Conservation (phyloP, 2,113 vertebrate genomes). For the Struthio camelus region DNA sequence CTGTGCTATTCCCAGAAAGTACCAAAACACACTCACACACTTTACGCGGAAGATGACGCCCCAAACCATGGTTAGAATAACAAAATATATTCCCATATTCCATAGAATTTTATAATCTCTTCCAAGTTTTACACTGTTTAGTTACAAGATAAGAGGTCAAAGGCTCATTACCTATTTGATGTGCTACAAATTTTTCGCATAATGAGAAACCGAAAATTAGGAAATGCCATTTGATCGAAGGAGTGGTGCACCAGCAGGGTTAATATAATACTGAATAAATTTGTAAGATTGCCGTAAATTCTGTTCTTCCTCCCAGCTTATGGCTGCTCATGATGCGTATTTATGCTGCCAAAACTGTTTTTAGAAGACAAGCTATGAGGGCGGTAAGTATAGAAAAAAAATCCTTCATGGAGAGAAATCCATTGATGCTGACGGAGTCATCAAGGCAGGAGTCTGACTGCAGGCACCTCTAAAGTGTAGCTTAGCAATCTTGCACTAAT, state of each 20-base stretch:
- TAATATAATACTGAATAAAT: not conserved
- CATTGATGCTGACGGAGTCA: not conserved
- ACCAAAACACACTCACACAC: not conserved
- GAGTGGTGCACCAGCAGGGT: not conserved
- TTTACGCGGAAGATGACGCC: not conserved
- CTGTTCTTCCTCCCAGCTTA: not conserved
- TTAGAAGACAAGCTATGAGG: not conserved
- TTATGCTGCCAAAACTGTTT: not conserved
- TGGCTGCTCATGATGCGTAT: not conserved
- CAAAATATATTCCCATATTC: not conserved
- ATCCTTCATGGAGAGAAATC: not conserved
- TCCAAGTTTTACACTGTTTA: not conserved
- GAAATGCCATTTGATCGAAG: not conserved
- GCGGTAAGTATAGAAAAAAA: not conserved
- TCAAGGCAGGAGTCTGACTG: not conserved
- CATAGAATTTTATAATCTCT: not conserved
- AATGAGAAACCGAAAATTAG: not conserved
- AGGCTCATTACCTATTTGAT: not conserved
- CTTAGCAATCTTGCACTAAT: not conserved
- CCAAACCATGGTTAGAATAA: not conserved
- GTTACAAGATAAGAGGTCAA: not conserved
- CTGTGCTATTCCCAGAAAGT: not conserved
- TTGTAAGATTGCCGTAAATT: not conserved
- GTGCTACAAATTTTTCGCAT: not conserved
- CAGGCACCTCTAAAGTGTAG: not conserved